A percentile compares a stretch with the other conserved stretches of the same genome.
Conservation (phyloP, 2,797 vertebrate species). For the Helostoma temminkii region DNA sequence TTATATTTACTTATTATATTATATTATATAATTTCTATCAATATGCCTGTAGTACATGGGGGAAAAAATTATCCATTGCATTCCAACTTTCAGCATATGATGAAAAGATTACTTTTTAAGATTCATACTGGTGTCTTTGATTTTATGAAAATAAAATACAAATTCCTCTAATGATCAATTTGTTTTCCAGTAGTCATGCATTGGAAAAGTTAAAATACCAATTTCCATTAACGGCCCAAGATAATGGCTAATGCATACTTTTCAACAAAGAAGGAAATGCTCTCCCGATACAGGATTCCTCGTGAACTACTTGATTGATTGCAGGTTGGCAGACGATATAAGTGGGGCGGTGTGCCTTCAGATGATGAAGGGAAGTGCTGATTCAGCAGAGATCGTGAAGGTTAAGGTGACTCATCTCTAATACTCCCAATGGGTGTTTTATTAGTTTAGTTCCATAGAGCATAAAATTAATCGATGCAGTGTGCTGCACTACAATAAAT, state of each 20-base stretch:
- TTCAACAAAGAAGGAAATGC: not conserved
- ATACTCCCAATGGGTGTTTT: constrained; percentile 65
- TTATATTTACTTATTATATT: too few species aligned
- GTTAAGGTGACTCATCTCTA: constrained; percentile 70
- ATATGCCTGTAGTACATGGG: too few species aligned
- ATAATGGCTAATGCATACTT: not conserved
- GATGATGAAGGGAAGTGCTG: constrained; percentile 44
- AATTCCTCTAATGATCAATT: too few species aligned
- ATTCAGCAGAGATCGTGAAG: constrained; percentile 56
- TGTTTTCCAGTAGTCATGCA: too few species aligned
- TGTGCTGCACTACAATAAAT: constrained; percentile 30
- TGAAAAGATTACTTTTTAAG: too few species aligned
- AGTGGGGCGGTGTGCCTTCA: constrained; percentile 40
- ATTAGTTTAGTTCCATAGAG: constrained; percentile 68
- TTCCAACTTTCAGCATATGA: too few species aligned
- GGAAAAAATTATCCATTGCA: too few species aligned
- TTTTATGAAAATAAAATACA: too few species aligned
- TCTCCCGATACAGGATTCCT: constrained; percentile 1
- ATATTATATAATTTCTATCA: too few species aligned
- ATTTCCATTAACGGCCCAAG: not conserved
- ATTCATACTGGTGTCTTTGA: too few species aligned
- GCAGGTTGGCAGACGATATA: constrained; percentile 47
- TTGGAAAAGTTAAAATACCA: not conserved
- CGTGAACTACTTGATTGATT: constrained; percentile 46
- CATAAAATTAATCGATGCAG: constrained; percentile 59